A percentile compares a stretch with the other conserved stretches of the same genome.
Conservation (phyloP, 2,797 vertebrate genomes). For the Malurus leucopterus region DNA sequence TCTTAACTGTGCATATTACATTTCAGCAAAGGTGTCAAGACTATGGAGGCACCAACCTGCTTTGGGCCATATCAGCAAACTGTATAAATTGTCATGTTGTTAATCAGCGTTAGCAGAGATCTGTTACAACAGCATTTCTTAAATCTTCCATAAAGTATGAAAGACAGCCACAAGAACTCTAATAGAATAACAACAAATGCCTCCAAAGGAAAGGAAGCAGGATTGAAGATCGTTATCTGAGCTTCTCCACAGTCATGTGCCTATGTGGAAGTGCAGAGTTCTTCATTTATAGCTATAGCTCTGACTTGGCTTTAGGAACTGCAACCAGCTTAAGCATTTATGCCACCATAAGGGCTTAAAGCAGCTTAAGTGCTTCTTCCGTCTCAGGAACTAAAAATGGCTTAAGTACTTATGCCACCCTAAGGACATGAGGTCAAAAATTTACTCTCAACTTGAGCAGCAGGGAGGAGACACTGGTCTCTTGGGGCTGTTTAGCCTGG, state of each 20-base stretch:
- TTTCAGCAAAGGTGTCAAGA: slow-evolving; percentile 4
- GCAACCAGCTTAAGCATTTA: slow-evolving; percentile 32
- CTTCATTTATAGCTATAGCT: not conserved
- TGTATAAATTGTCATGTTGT: not conserved
- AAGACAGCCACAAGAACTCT: not conserved
- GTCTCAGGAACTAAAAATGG: slow-evolving; percentile 29
- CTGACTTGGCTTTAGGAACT: not conserved
- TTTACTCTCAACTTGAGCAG: not conserved
- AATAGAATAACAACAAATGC: not conserved
- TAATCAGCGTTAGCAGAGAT: not conserved
- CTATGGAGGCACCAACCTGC: not conserved
- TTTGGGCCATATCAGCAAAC: not conserved
- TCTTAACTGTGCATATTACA: not conserved
- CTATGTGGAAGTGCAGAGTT: not conserved
- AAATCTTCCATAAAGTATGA: not conserved
- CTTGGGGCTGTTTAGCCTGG: not conserved
- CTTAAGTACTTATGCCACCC: slow-evolving; percentile 32
- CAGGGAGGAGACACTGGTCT: not conserved
- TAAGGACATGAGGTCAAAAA: slow-evolving; percentile 4
- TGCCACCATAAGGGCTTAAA: slow-evolving; percentile 39
- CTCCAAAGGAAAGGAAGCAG: not conserved
- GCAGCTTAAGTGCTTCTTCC: slow-evolving; percentile 34
- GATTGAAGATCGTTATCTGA: not conserved
- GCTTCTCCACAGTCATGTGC: not conserved
- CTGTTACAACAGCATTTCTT: not conserved